These are phyloP conservation scores for Melanotaenia trifasciata DNA, from an alignment of 2,797 vertebrate genomes.

Conservation along the genomic window DNA sequence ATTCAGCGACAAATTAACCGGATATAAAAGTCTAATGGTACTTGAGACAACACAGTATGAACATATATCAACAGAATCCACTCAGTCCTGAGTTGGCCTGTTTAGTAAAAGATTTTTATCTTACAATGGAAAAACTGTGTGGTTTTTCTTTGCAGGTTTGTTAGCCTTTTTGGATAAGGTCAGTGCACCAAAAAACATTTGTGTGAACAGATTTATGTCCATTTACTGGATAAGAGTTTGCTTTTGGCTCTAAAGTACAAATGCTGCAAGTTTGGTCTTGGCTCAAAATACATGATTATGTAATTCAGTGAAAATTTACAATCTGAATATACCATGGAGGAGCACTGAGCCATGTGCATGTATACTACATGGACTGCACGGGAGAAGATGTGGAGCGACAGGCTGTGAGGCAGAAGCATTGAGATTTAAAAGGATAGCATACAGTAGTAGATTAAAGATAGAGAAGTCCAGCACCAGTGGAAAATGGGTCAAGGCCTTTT, in stretches of 20 bases:
- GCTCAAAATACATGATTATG: neutral
- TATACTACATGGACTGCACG: neutral
- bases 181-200: neutral
- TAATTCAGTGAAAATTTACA: neutral
- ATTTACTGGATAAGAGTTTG: neutral
- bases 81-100: neutral
- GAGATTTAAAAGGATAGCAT: slow-evolving; percentile 7
- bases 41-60: neutral
- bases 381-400: neutral
- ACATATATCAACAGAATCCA: slow-evolving; percentile 2
- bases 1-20: slow-evolving; percentile 18
- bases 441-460: slow-evolving; percentile 21
- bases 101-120: neutral
- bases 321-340: neutral
- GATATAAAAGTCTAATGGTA: neutral
- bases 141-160: neutral
- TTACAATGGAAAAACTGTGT: neutral
- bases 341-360: neutral
- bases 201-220: neutral
- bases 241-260: neutral
- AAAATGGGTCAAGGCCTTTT: slow-evolving; percentile 48
- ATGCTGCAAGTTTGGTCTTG: neutral
- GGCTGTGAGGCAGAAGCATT: slow-evolving; percentile 18
- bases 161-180: slow-evolving; percentile 1
- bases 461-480: neutral